These are phyloP conservation scores for Argya squamiceps DNA, from an alignment of 2,797 vertebrate species.

Conservation along the genomic window DNA sequence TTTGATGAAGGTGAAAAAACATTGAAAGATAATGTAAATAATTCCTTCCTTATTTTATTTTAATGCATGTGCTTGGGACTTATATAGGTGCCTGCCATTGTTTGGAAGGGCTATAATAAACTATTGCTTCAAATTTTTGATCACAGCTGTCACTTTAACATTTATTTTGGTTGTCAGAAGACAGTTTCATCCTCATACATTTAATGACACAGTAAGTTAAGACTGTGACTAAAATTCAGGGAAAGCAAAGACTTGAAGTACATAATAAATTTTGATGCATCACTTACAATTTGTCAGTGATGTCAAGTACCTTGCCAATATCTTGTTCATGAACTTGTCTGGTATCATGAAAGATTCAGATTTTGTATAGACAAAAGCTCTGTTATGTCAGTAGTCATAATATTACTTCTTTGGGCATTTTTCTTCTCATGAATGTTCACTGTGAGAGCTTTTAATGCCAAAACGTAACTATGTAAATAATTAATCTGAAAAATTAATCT, in stretches of 20 bases:
- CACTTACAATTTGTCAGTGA: not conserved
- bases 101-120: not conserved
- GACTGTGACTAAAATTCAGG: not conserved
- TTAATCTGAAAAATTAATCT: not conserved
- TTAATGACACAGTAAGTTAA: not conserved
- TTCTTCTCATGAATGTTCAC: not conserved
- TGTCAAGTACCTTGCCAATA: not conserved
- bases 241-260: not conserved
- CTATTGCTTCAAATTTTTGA: not conserved
- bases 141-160: not conserved
- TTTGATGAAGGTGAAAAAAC: not conserved
- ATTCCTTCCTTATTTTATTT: not conserved
- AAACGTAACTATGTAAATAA: not conserved
- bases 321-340: not conserved
- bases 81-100: fast-evolving
- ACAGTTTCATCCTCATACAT: not conserved
- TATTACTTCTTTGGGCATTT: not conserved
- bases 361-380: not conserved
- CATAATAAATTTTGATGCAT: not conserved
- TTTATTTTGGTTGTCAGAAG: not conserved
- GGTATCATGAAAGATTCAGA: not conserved
- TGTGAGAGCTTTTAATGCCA: not conserved
- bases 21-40: not conserved
- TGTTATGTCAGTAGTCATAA: not conserved
- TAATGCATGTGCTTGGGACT: not conserved